Base-by-base conservation (phyloP, 2,888 invertebrate species). In the Sipha maydis region DNA sequence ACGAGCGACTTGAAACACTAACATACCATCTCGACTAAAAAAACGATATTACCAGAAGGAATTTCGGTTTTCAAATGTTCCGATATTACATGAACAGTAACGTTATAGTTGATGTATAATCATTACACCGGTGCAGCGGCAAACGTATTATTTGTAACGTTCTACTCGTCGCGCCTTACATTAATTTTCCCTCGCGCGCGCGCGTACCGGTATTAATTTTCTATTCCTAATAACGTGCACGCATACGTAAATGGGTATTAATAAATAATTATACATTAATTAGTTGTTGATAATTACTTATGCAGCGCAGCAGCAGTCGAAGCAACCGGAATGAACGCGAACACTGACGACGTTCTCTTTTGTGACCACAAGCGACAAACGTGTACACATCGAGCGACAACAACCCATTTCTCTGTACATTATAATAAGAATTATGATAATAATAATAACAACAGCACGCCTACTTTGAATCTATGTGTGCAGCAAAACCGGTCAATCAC, bases 361-460 rank as follows among this genome's bases (percentile, higher is more conserved):
- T 54, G 54, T 54, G 78, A 78, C 54, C 78, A 54, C 78, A 7
- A 48, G 78, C 54, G 78, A 54, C 78, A 48, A 54, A 78, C 48
- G 31, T 54, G 17, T 9, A 48, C 7, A 41, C 31, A 34, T 19
- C 76, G 19, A 25, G 61, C 25, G 25, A 61, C 61, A 61, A 61
- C 61, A 25, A 21, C 14, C 21, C 21, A 1, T 61, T 61, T 61
- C 61, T 61, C 21, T 25, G 61, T 25, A 61, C 4, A 21, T 8
- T 61, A 21, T 25, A 61, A 61, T 61, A 61, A 48, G 11, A 48
- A n/a, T n/a, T n/a, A 48, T 48, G 14, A 14, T 48, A 21, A 61
- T 25, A 61, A 25, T 3, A 61, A 1, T 8, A 34, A 34, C 34
- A 34, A 34, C 41, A 41, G 11, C 48, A 14, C 48, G 14, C 48